A percentile compares a stretch with the other conserved stretches of the same genome.
Conservation (phyloP, 1,140 invertebrate species). For the Choristoneura fumiferana region DNA sequence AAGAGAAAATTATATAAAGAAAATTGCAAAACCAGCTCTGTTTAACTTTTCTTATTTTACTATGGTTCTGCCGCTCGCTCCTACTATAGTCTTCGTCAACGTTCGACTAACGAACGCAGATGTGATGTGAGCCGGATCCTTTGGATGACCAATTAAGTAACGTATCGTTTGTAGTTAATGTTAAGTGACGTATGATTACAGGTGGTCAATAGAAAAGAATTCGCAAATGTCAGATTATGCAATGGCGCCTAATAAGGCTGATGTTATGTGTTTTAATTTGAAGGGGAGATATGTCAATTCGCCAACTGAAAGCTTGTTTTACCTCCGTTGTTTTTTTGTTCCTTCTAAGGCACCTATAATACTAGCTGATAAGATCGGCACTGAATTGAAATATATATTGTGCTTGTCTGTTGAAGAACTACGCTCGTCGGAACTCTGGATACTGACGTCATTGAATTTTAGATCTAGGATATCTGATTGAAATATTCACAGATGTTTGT, state of each 20-base stretch:
- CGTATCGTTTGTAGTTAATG: slow-evolving; percentile 14
- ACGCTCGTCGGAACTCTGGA: too few relatives aligned
- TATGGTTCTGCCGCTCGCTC: slow-evolving; percentile 24
- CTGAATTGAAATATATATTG: too few relatives aligned
- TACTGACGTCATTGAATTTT: too few relatives aligned
- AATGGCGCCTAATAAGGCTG: neutral
- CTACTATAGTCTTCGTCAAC: slow-evolving; percentile 36
- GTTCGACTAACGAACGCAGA: slow-evolving; percentile 43
- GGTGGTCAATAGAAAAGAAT: slow-evolving; percentile 5
- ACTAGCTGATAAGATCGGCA: too few relatives aligned
- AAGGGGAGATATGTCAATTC: neutral
- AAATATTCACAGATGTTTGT: too few relatives aligned
- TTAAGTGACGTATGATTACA: slow-evolving; percentile 6
- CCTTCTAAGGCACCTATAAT: too few relatives aligned
- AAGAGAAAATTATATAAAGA: too few relatives aligned
- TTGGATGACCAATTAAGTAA: slow-evolving; percentile 24
- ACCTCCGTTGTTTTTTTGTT: too few relatives aligned
- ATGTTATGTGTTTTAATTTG: neutral
- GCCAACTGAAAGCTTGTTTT: too few relatives aligned
- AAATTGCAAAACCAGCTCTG: too few relatives aligned
- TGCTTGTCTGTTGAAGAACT: too few relatives aligned
- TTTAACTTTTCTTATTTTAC: neutral
- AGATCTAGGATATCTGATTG: too few relatives aligned
- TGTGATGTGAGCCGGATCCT: slow-evolving; percentile 35
- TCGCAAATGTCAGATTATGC: neutral